Base-by-base conservation (phyloP, 2,113 vertebrate genomes). In the Oenanthe melanoleuca region DNA sequence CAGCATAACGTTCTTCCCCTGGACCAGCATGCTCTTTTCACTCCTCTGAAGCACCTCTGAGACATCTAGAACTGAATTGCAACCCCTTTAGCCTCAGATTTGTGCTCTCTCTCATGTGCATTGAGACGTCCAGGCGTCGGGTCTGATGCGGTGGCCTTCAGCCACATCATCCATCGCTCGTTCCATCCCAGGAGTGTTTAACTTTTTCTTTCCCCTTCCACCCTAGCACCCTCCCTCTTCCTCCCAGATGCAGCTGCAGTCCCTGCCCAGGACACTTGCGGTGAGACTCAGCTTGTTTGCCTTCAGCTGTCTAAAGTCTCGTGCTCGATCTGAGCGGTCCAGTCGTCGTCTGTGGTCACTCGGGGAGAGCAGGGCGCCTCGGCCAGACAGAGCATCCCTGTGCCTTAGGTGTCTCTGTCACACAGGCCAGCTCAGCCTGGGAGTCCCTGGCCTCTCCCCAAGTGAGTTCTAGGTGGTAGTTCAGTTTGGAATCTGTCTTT, bases 221-320 rank as follows among this genome's bases (percentile, higher is more conserved):
- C 96, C 95, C 96, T 96, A 97, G 96, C 96, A 97, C 95, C 63
- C 94, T 97, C 82, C 96, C 96, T 97, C 96, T 97, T 96, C 96
- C 96, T 95, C 86, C 90, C 96, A 96, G 96, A 94, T 94, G 96
- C 96, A 97, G 95, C 94, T 96, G 95, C 96, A 97, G 77, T 94
- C 90, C 96, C 89, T 97, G 96, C 92, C 72, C 96, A 92, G 96
- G 96, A 97, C 94, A 69, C 82, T 89, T 86, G 95, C 85, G 94
- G 96, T 97, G 96, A 97, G 96, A 88, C 92, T 95, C 96, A 45
- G 95, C 92, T 96, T 73, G 86, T 97, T 97, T 97, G 80, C 96
- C 95, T 96, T 93, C 90, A 95, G 96, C 96, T 95, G 96, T 97
- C 94, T 96, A 73, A 93, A 95, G 96, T 97, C 96, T 96, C 88